phyloP scores from a whole-genome alignment of 2,888 invertebrate species.

The Tortrix viridana region DNA sequence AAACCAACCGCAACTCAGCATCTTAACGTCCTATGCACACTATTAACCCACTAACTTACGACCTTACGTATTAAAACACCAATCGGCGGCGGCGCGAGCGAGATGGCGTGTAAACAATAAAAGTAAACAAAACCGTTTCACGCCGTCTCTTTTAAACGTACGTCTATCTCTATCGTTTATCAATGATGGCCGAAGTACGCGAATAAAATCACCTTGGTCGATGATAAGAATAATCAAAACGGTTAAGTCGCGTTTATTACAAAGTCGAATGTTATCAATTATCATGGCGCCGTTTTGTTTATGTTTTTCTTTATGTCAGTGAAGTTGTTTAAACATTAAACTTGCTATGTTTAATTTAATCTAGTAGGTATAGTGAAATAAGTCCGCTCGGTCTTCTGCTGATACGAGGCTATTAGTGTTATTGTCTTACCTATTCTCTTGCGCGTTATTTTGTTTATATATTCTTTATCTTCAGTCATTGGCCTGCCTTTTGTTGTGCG shows the following conservation, averaged over 20 bases:
- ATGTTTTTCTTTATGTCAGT: background rate
- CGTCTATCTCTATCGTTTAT: slow-evolving; percentile 22
- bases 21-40: background rate
- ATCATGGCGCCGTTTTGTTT: slow-evolving; percentile 17
- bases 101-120: slow-evolving; percentile 33
- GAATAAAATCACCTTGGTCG: slow-evolving; percentile 33
- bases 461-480: no score
- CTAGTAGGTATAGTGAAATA: no score
- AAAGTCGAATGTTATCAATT: slow-evolving; percentile 7
- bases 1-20: background rate
- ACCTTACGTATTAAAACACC: slow-evolving; percentile 3
- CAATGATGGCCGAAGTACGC: slow-evolving; percentile 26
- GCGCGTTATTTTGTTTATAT: no score
- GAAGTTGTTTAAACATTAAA: no score
- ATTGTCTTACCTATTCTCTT: no score
- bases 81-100: slow-evolving; percentile 10
- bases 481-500: no score
- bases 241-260: slow-evolving; percentile 8
- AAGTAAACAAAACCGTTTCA: slow-evolving; percentile 33
- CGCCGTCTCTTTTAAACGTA: slow-evolving; percentile 21
- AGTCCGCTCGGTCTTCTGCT: no score
- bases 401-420: no score
- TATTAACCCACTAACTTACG: background rate
- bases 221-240: slow-evolving; percentile 35
- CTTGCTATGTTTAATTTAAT: no score